Evolutionary conservation across 2,797 vertebrate species (phyloP).

Genomic region (Melanotaenia parkinsoni): DNA sequence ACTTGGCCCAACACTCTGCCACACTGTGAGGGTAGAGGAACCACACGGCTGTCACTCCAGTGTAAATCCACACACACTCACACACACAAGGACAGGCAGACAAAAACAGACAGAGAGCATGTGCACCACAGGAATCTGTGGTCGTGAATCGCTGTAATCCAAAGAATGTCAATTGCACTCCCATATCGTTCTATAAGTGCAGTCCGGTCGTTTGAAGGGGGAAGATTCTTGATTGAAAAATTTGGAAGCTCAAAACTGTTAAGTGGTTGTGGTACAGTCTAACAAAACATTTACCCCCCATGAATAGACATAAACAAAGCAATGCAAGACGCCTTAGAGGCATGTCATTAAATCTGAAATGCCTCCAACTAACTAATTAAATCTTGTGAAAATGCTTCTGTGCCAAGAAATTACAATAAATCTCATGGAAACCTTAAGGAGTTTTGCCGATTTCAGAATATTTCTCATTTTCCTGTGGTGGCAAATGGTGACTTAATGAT

Average conservation of each 20-base stretch:
- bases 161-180: constrained; percentile 75
- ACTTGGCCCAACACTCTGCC: constrained; percentile 67
- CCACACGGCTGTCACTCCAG: constrained; percentile 72
- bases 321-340: constrained; percentile 33
- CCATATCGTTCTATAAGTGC: constrained; percentile 60
- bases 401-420: constrained; percentile 48
- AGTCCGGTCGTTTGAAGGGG: constrained; percentile 59
- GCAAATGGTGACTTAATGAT: constrained; percentile 49
- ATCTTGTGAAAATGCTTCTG: constrained; percentile 46
- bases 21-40: constrained; percentile 71
- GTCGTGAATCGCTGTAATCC: constrained; percentile 78
- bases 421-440: constrained; percentile 44
- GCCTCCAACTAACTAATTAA: constrained; percentile 59
- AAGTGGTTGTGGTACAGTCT: constrained; percentile 63
- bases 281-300: constrained; percentile 69
- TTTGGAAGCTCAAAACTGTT: constrained; percentile 53
- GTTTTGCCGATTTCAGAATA: constrained; percentile 42
- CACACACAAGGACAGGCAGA: constrained; percentile 65
- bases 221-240: constrained; percentile 63
- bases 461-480: constrained; percentile 53
- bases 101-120: constrained; percentile 70
- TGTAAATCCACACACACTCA: constrained; percentile 67
- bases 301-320: constrained; percentile 55
- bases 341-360: constrained; percentile 53
- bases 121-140: constrained; percentile 82